Percentiles rank a stretch among this genome's conserved stretches.
Evolutionary conservation across 2,888 invertebrate genomes (phyloP).

Genomic region (Pandemis heparana): DNA sequence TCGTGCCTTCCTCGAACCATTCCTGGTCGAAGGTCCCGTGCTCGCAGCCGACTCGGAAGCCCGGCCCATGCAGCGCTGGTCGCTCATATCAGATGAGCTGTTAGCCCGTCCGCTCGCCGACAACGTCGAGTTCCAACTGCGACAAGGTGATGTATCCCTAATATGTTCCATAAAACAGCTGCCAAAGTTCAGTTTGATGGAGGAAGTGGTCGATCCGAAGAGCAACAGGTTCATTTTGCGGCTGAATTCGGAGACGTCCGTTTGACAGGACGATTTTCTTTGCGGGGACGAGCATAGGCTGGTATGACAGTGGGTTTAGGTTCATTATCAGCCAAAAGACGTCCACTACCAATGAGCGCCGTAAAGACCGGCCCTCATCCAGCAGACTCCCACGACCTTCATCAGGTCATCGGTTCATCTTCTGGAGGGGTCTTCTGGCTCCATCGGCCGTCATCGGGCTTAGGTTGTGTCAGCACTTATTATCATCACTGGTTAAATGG

Average conservation of each 20-base stretch:
- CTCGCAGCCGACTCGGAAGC: constrained; percentile 93
- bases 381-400: too few species aligned
- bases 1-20: constrained; percentile 97
- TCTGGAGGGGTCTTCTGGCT: too few species aligned
- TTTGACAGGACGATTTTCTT: constrained; percentile 88
- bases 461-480: too few species aligned
- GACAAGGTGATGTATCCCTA: constrained; percentile 97
- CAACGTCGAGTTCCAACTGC: constrained; percentile 94
- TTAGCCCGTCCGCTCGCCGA: constrained; percentile 94
- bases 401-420: too few species aligned
- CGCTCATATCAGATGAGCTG: constrained; percentile 96
- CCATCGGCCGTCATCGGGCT: too few species aligned
- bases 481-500: too few species aligned
- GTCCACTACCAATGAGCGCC: too few species aligned
- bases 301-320: constrained; percentile 75
- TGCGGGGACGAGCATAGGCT: constrained; percentile 66
- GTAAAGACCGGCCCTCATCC: too few species aligned
- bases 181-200: constrained; percentile 97
- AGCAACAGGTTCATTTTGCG: constrained; percentile 97
- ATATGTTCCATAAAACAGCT: constrained; percentile 94
- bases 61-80: constrained; percentile 96
- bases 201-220: constrained; percentile 98
- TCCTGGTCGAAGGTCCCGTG: constrained; percentile 94
- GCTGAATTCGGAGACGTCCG: constrained; percentile 98
- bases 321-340: constrained; percentile 27